These are phyloP conservation scores for Netelia virgata DNA, from an alignment of 2,888 invertebrate genomes.

Conservation along the genomic window DNA sequence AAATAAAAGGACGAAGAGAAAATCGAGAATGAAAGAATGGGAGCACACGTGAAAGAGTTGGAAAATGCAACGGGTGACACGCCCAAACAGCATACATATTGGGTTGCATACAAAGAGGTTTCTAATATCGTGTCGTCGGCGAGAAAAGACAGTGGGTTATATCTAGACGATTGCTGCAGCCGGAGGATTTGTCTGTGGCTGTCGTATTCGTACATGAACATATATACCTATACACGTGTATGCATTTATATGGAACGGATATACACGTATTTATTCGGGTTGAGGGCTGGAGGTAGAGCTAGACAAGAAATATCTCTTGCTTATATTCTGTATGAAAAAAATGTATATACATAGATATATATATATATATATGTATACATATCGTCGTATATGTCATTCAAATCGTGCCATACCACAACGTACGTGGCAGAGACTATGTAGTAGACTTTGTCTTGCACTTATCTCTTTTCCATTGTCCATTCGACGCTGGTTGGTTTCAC, in stretches of 20 bases:
- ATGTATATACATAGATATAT: background rate
- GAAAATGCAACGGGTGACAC: constrained; percentile 43
- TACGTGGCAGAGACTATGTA: too few relatives aligned
- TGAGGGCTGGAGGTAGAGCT: background rate
- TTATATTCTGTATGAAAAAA: background rate
- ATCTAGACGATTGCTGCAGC: constrained; percentile 33
- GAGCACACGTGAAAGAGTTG: constrained; percentile 57
- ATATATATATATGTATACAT: too few relatives aligned
- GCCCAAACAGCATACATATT: constrained; percentile 72
- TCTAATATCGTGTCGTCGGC: constrained; percentile 75
- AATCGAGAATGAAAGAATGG: constrained; percentile 19
- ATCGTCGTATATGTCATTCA: background rate
- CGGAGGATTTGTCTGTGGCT: constrained; percentile 35
- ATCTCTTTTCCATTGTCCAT: too few relatives aligned
- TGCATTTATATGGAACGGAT: background rate
- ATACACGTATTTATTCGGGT: background rate
- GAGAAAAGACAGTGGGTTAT: constrained; percentile 23
- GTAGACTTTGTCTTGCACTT: too few relatives aligned
- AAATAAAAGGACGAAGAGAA: constrained; percentile 30
- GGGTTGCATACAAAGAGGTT: constrained; percentile 79
- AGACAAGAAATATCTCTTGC: background rate
- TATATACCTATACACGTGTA: background rate
- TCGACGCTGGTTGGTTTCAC: too few relatives aligned
- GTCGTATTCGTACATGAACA: constrained; percentile 17
- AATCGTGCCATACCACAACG: too few relatives aligned